These are phyloP conservation scores for Lycaon pictus DNA, from an alignment of 2,113 vertebrate species.

Conservation along the genomic window DNA sequence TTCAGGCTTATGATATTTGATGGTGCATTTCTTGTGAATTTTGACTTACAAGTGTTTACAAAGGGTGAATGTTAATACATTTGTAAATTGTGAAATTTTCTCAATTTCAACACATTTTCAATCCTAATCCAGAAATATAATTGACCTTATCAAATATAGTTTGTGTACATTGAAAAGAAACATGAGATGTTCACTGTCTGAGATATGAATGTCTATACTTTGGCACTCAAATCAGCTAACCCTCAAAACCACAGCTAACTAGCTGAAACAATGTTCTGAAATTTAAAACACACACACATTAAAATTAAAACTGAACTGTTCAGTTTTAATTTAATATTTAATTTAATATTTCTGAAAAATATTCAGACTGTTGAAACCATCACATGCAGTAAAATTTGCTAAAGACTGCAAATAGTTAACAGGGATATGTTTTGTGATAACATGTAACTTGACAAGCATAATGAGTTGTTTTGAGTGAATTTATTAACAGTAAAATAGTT, in stretches of 20 bases:
- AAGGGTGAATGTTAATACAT: not conserved
- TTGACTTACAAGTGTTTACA: not conserved
- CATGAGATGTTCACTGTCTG: not conserved
- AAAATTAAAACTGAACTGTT: constrained; percentile 37
- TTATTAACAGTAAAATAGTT: not conserved
- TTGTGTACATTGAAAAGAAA: not conserved
- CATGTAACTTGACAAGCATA: constrained; percentile 24
- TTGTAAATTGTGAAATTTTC: not conserved
- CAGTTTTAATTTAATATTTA: too few species aligned
- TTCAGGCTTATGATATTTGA: not conserved
- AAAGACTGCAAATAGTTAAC: constrained; percentile 56
- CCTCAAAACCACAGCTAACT: not conserved
- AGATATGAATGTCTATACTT: not conserved
- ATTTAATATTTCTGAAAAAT: too few species aligned
- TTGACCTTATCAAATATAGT: not conserved
- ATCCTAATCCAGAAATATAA: not conserved
- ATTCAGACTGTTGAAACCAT: not conserved
- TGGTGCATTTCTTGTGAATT: not conserved
- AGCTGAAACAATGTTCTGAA: not conserved
- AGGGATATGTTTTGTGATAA: constrained; percentile 37
- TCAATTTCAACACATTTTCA: constrained; percentile 3
- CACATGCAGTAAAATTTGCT: not conserved
- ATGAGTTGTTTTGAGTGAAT: constrained; percentile 36
- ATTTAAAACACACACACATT: not conserved
- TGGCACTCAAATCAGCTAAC: not conserved